Evolutionary conservation across 2,888 invertebrate species (phyloP), one percentile per base, ranked within the genome.

Genomic region (Aleiodes leptofemur): DNA sequence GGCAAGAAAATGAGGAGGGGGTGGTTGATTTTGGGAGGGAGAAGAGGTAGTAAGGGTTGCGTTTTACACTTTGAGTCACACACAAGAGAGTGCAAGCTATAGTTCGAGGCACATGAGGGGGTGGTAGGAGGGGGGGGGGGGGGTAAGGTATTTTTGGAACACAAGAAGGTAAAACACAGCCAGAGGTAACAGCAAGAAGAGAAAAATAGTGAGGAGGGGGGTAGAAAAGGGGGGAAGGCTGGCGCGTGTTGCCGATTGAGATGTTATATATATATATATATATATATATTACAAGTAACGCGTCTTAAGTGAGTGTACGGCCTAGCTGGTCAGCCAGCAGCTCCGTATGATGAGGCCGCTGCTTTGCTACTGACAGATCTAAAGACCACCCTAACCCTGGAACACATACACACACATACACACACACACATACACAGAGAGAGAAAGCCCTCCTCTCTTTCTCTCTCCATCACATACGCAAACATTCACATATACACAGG

Each of bases 321-420:
- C 86, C 87, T 87, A 86, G 87, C 88, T 82, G 82, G 82, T 82
- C 86, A 86, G 86, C 84, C 87, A 85, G 88, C 87, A 88, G 88
- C 88, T 88, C 89, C 88, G 89, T 89, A 86, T 88, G 88, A 89
- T 86, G 87, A 89, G 89, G 89, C 89, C 88, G 89, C 89, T 89
- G 89, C 89, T 89, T 89, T 86, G 87, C 89, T 89, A 89, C 89
- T 89, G 88, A 88, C 88, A 84, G 84, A 84, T 84, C 82, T 83
- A 80, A 83, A 83, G 84, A 89, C 89, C 88, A 88, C 87, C 89
- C 89, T 89, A 87, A 89, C 89, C 88, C 86, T 87, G 85, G 85
- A 86, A 76, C 76, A 86, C 85, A 84, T 83, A 83, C 76, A 23
- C 23, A 23, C 23, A 23, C 23, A 23, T 2, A 23, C 23, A 23